Conservation (phyloP, 2,888 invertebrate species). For the Ypsolopha scabrella region DNA sequence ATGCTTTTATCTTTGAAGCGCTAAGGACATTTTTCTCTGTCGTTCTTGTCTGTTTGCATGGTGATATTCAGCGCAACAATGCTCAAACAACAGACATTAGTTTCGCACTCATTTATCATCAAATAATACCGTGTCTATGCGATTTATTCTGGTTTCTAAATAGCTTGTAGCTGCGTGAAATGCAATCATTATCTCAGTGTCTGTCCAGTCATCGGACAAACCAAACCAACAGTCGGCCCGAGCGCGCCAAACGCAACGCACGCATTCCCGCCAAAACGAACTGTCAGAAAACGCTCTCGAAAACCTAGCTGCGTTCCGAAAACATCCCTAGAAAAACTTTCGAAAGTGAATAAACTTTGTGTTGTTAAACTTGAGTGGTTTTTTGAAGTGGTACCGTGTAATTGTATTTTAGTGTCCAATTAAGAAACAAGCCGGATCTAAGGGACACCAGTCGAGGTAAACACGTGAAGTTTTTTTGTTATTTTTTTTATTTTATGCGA, state of each 20-base stretch:
- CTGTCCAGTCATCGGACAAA: not conserved
- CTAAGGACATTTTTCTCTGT: too few relatives aligned
- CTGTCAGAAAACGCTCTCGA: conserved; percentile 14
- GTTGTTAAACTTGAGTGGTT: conserved; percentile 12
- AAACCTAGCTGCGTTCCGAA: conserved; percentile 1
- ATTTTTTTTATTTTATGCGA: conserved; percentile 12
- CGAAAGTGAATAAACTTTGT: conserved; percentile 15
- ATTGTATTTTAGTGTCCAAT: conserved; percentile 10
- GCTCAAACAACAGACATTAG: not conserved
- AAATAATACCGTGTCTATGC: conserved; percentile 44
- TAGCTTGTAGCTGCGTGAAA: conserved; percentile 29
- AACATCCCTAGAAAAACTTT: conserved; percentile 1
- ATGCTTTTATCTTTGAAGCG: too few relatives aligned
- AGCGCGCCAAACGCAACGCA: conserved; percentile 27
- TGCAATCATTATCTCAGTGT: conserved; percentile 28
- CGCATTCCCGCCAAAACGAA: conserved; percentile 23
- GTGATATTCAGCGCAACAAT: too few relatives aligned
- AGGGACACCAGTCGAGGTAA: conserved; percentile 29
- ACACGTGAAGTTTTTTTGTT: conserved; percentile 27
- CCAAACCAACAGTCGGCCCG: conserved; percentile 28
- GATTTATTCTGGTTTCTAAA: conserved; percentile 61
- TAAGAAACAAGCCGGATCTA: conserved; percentile 22
- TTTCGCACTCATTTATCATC: conserved; percentile 23
- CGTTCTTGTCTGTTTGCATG: too few relatives aligned
- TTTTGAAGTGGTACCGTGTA: conserved; percentile 17